Evolutionary conservation across 2,797 vertebrate species (phyloP), one percentile per base, ranked within the genome.

Genomic region (Danio aesculapii): DNA sequence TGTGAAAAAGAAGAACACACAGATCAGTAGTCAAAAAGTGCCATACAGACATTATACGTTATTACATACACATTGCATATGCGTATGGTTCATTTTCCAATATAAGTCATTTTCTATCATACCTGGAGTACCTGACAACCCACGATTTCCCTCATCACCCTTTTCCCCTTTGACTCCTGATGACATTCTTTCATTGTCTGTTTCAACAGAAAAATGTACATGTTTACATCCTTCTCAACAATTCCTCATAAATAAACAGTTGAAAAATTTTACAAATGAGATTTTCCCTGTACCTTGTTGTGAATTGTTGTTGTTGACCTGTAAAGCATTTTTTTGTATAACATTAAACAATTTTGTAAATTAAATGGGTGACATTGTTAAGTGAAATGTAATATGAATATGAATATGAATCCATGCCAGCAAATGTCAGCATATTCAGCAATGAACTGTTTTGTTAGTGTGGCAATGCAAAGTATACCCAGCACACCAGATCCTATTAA

Each of bases 131-230:
- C 95, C 96, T 30, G 95, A 92, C 79, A 95, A 94, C 86, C 96
- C 97, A 39, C 96, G 93, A 82, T 87, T 44, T 30, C 97, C 96
- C 69, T 87, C 85, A 10, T 97, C 96, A 84, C 97, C 96, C 87
- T 97, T 97, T 66, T 97, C 95, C 86, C 97, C 97, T 95, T 98
- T 97, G n/a, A 88, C 59, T 59, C 90, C 83, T 0, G 17, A 6
- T 30, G 46, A 81, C 11, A 81, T 74, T 88, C 87, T 90, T 84
- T 89, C 90, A 50, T 85, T 61, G 6, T 82, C 88, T 91, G 88
- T 52, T 76, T 43, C 5, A 79, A 21, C 61, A 52, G 50, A 49
- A 74, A 72, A 57, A 55, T 17, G 0, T 1, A 47, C 41, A 58
- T 21, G 19, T 64, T 64, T 46, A 64, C 5, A 64, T 14, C 41